These are phyloP conservation scores for Cyclophora punctaria DNA, from an alignment of 2,888 invertebrate species.

Conservation along the genomic window DNA sequence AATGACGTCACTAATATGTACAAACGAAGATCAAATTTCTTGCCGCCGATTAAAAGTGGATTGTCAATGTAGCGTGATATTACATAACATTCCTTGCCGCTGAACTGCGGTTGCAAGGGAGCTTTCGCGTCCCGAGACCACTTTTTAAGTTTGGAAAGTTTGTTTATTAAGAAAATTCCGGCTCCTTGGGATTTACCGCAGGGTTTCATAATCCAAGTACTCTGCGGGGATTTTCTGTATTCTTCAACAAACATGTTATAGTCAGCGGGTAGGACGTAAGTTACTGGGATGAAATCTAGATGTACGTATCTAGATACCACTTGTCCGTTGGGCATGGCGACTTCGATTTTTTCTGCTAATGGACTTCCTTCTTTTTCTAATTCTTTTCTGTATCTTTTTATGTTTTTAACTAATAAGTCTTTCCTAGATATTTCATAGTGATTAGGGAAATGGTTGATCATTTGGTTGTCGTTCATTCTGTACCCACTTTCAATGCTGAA, in stretches of 20 bases:
- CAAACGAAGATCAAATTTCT: slow-evolving; percentile 94
- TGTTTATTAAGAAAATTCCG: slow-evolving; percentile 96
- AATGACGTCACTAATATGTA: slow-evolving; percentile 96
- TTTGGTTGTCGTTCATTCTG: slow-evolving; percentile 93
- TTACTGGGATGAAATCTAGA: slow-evolving; percentile 94
- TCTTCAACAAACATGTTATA: slow-evolving; percentile 98
- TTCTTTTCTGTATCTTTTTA: slow-evolving; percentile 93
- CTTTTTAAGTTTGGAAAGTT: slow-evolving; percentile 92
- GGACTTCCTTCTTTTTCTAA: slow-evolving; percentile 91
- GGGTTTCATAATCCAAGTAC: slow-evolving; percentile 98
- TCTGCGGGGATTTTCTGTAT: slow-evolving; percentile 93
- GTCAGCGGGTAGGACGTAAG: slow-evolving; percentile 95
- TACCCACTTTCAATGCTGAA: slow-evolving; percentile 95
- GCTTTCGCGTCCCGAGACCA: slow-evolving; percentile 92
- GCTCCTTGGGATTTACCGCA: slow-evolving; percentile 95
- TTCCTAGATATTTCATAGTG: slow-evolving; percentile 96
- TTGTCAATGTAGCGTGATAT: slow-evolving; percentile 97
- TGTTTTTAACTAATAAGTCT: slow-evolving; percentile 95
- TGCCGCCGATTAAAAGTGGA: slow-evolving; percentile 95
- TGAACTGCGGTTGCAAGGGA: slow-evolving; percentile 87
- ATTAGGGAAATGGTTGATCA: slow-evolving; percentile 97
- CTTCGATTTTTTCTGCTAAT: slow-evolving; percentile 82
- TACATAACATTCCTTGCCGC: slow-evolving; percentile 93
- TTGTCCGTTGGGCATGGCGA: slow-evolving; percentile 75
- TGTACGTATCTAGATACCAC: slow-evolving; percentile 82